A percentile compares a stretch with the other conserved stretches of the same genome.
phyloP scores from a whole-genome alignment of 2,113 vertebrate species.

The Petrocephalus zakoni region DNA sequence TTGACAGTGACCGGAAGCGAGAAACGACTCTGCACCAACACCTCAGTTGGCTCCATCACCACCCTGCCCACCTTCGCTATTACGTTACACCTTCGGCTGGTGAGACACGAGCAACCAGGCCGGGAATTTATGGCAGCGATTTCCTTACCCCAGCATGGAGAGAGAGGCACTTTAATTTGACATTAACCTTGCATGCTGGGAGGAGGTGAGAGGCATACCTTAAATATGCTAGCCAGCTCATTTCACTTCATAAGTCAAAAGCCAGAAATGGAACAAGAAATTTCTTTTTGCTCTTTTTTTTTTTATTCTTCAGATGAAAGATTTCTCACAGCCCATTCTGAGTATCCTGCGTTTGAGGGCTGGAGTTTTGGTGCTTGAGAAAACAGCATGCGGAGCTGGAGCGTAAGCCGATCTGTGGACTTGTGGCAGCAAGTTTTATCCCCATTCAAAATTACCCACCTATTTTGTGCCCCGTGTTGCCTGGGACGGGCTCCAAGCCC shows the following conservation, averaged over 20 bases:
- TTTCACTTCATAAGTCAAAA: neutral
- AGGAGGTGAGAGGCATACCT: neutral
- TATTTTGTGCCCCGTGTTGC: neutral
- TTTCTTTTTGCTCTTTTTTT: neutral
- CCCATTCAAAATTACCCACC: neutral
- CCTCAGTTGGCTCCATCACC: neutral
- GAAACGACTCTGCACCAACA: neutral
- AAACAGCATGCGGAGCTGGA: neutral
- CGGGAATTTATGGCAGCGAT: neutral
- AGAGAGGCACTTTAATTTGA: neutral
- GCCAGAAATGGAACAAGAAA: neutral
- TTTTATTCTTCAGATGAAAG: neutral
- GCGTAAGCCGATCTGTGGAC: neutral
- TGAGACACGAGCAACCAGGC: neutral
- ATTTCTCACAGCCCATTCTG: neutral
- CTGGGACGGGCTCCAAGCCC: neutral
- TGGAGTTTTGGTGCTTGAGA: neutral
- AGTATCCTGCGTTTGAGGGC: neutral
- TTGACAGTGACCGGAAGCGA: neutral
- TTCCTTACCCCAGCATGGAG: neutral
- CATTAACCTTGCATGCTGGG: neutral
- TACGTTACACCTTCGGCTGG: neutral
- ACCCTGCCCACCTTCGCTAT: neutral
- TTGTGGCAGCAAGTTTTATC: neutral
- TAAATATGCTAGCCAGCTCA: neutral